A percentile compares a stretch with the other conserved stretches of the same genome.
Conservation (phyloP, 2,113 vertebrate genomes). For the Sciurus niger region DNA sequence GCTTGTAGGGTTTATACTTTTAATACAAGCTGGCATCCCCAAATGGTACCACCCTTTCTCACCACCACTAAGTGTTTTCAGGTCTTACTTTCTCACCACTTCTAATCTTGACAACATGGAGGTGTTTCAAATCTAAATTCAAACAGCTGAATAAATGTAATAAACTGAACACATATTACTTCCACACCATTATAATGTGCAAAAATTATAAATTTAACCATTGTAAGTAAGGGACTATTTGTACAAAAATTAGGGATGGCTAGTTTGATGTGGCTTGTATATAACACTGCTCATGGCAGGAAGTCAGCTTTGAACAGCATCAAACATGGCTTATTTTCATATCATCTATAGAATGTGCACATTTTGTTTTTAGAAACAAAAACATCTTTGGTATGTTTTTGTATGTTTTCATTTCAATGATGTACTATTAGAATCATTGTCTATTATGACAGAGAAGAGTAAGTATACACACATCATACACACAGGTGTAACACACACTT, state of each 20-base stretch:
- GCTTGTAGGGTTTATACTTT: not conserved
- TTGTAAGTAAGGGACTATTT: not conserved
- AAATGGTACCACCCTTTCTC: not conserved
- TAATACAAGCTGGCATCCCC: not conserved
- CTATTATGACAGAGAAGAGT: slow-evolving; percentile 6
- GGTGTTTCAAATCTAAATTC: not conserved
- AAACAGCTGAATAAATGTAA: not conserved
- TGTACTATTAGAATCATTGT: slow-evolving; percentile 8
- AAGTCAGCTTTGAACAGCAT: slow-evolving; percentile 33
- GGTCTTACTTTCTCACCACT: not conserved
- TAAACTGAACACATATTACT: not conserved
- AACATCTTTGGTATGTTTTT: not conserved
- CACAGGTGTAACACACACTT: not conserved
- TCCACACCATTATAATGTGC: not conserved
- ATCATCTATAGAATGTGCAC: not conserved
- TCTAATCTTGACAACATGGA: not conserved
- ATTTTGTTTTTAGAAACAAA: slow-evolving; percentile 61
- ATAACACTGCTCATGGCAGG: slow-evolving; percentile 17
- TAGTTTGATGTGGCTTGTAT: not conserved
- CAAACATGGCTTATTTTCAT: slow-evolving; percentile 13
- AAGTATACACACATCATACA: not conserved
- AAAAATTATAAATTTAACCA: not conserved
- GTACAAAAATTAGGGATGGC: not conserved
- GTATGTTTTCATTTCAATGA: slow-evolving; percentile 43
- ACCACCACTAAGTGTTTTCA: not conserved